Base-by-base conservation (phyloP, 1,140 invertebrate genomes). In the Venturia canescens region DNA sequence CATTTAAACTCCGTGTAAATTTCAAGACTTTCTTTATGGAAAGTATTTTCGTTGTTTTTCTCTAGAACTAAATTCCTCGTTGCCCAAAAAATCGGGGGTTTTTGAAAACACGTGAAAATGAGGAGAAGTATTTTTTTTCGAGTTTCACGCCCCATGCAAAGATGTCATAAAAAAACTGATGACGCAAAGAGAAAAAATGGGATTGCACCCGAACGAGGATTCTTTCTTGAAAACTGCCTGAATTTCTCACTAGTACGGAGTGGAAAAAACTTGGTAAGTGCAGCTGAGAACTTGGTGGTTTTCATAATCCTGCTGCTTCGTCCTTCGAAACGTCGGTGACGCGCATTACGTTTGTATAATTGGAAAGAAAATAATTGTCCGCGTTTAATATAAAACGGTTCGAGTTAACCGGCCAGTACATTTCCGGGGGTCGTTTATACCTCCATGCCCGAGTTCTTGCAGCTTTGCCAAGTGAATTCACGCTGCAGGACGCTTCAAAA, bases 321-420 rank as follows among this genome's bases (percentile, higher is more conserved):
- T 57, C 53, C 63, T 67, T 67, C 63, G 9, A 67, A 27, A 3
- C 63, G 29, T 23, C 9, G 16, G 63, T 11, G 15, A n/a, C n/a
- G 26, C 16, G 53, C 38, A 34, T 18, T n/a, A 31, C 67, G 29
- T 70, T 70, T 34, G 31, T 4, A 21, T 70, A 70, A 70, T 70
- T 70, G 67, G 67, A 70, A 70, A n/a, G 29, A 34, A 31, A 70
- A 70, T 34, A 34, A 70, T 70, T 70, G 67, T 70, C 67, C 67
- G 31, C 4, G 26, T 31, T 70, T 70, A 15, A n/a, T 70, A 18
- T 70, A 16, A 31, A 31, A 70, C 11, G 9, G 31, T 13, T 70
- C 16, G 5, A 18, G 67, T 29, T 34, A 31, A 26, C 3, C 23
- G 23, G 63, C 63, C 26, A 67, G 63, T 67, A 67, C 23, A 67